These are phyloP conservation scores for Eulemur rufifrons DNA, from an alignment of 2,113 vertebrate genomes.

Conservation along the genomic window DNA sequence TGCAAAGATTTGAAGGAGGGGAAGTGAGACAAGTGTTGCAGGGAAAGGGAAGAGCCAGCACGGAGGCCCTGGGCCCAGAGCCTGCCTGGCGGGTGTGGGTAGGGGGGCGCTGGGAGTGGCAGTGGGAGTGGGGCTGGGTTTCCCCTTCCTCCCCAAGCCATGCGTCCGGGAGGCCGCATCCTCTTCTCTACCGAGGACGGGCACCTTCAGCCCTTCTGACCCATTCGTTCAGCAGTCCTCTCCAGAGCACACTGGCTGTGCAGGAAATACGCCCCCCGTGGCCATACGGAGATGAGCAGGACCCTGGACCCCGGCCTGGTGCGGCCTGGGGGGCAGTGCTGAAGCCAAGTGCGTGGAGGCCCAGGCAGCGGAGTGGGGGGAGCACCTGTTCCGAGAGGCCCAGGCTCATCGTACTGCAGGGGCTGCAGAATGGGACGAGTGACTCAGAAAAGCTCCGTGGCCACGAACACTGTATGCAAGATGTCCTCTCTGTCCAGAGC, in stretches of 20 bases:
- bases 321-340: accelerated
- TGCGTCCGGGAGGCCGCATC: background rate
- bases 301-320: no score
- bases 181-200: background rate
- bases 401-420: background rate
- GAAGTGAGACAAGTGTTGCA: background rate
- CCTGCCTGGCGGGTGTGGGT: background rate
- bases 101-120: no score
- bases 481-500: background rate
- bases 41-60: background rate
- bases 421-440: background rate
- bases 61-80: background rate
- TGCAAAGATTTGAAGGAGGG: background rate
- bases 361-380: background rate
- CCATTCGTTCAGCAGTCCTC: no score
- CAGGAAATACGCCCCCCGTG: background rate
- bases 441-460: background rate
- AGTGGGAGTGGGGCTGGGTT: background rate
- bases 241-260: background rate
- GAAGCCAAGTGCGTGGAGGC: background rate
- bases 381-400: background rate
- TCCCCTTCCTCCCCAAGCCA: background rate
- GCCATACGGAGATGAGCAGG: background rate
- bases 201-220: background rate
- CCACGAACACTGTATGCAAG: background rate